These are phyloP conservation scores for Caranx melampygus DNA, from an alignment of 2,113 vertebrate species.

Conservation along the genomic window DNA sequence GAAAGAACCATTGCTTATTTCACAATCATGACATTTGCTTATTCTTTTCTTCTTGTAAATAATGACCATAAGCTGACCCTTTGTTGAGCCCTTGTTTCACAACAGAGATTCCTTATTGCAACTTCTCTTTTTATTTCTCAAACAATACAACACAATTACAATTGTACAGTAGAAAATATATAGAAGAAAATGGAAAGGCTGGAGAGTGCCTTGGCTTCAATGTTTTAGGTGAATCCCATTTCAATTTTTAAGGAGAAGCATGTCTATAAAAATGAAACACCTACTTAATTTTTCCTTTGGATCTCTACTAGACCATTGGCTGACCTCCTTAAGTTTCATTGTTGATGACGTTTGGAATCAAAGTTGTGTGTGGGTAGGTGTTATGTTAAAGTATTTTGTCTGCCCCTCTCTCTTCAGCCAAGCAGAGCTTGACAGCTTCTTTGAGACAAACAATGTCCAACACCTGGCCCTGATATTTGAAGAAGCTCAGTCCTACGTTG, in stretches of 20 bases:
- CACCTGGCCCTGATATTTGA: slow-evolving; percentile 93
- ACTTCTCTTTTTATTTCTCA: not conserved
- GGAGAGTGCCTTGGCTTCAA: not conserved
- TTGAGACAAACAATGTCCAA: slow-evolving; percentile 84
- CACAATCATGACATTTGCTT: not conserved
- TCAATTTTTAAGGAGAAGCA: not conserved
- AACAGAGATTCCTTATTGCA: not conserved
- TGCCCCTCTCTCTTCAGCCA: slow-evolving; percentile 70
- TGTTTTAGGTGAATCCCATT: not conserved
- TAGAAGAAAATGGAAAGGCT: not conserved
- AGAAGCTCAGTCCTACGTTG: slow-evolving; percentile 85
- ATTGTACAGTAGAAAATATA: not conserved
- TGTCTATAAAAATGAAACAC: not conserved
- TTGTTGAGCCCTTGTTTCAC: not conserved
- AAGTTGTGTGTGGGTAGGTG: not conserved
- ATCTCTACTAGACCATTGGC: not conserved
- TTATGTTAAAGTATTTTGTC: not conserved
- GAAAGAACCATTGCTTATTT: not conserved
- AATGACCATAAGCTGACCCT: no score
- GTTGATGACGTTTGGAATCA: not conserved
- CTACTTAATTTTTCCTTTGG: not conserved
- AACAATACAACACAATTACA: not conserved
- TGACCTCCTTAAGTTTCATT: not conserved
- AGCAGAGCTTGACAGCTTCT: slow-evolving; percentile 87
- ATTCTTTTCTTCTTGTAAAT: not conserved